Percentiles rank a stretch among this genome's conserved stretches.
These are phyloP conservation scores for Panzeria rudis DNA, from an alignment of 2,888 invertebrate genomes.

Conservation along the genomic window DNA sequence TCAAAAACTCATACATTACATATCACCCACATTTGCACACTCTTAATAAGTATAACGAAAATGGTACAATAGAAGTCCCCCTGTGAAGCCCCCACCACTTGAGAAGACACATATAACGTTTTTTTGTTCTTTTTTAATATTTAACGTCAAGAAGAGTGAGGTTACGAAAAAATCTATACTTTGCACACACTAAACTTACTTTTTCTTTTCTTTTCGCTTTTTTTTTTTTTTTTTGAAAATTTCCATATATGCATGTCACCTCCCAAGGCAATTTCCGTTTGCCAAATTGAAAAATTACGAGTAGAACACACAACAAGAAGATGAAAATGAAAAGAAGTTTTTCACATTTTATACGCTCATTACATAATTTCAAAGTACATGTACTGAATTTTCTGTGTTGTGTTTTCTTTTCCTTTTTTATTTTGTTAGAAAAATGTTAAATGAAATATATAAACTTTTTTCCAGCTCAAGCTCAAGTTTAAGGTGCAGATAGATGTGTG, in stretches of 20 bases:
- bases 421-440: slow-evolving; percentile 69
- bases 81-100: slow-evolving; percentile 41
- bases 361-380: slow-evolving; percentile 81
- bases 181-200: slow-evolving; percentile 53
- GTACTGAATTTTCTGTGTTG: slow-evolving; percentile 76
- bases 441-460: slow-evolving; percentile 65
- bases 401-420: slow-evolving; percentile 35
- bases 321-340: slow-evolving; percentile 75
- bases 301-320: slow-evolving; percentile 40
- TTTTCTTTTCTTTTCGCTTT: slow-evolving; percentile 31
- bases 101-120: slow-evolving; percentile 46
- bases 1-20: slow-evolving; percentile 71
- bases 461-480: slow-evolving; percentile 66
- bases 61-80: slow-evolving; percentile 12
- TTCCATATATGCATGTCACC: slow-evolving; percentile 77
- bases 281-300: slow-evolving; percentile 83
- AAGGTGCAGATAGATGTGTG: slow-evolving; percentile 64
- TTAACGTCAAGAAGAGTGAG: slow-evolving; percentile 52
- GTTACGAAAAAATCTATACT: slow-evolving; percentile 51
- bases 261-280: slow-evolving; percentile 83
- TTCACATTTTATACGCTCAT: slow-evolving; percentile 82
- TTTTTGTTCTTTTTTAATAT: slow-evolving; percentile 9
- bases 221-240: slow-evolving; percentile 34
- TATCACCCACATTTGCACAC: slow-evolving; percentile 62
- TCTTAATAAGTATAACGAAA: background rate